Conservation (phyloP, 92 coral and sea anemone genomes). For the Epizoanthus rinbou region DNA sequence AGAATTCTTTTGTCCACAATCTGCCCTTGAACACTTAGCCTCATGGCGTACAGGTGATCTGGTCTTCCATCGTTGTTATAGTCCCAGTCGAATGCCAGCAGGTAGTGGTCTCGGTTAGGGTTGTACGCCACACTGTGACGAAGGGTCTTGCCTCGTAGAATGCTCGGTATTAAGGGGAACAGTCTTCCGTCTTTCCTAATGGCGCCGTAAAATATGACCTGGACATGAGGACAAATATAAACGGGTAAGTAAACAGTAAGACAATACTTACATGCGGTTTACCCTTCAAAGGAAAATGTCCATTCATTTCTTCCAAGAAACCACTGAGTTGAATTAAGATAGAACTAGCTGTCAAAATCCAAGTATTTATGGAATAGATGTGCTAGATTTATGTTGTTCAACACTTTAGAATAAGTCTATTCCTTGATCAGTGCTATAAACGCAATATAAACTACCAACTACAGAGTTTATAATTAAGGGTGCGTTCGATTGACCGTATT, state of each 20-base stretch:
- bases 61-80: conserved; percentile 71
- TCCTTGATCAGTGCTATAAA: too few species aligned
- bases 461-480: neutral
- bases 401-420: too few species aligned
- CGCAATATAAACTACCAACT: neutral
- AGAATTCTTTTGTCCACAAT: conserved; percentile 68
- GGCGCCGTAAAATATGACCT: conserved; percentile 77
- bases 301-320: too few species aligned
- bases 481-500: too few species aligned
- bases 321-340: too few species aligned
- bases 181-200: conserved; percentile 60
- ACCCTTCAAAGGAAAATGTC: neutral
- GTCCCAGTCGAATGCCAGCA: conserved; percentile 89
- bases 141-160: conserved; percentile 73
- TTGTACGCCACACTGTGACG: conserved; percentile 87
- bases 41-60: conserved; percentile 76
- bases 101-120: conserved; percentile 75
- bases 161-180: conserved; percentile 63
- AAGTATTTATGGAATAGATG: neutral
- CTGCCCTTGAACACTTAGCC: conserved; percentile 62
- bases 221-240: neutral
- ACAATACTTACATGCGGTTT: neutral
- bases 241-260: neutral
- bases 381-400: neutral
- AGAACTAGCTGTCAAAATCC: too few species aligned